Base-by-base conservation (phyloP, 2,113 vertebrate species). In the Corythornis vintsioides region DNA sequence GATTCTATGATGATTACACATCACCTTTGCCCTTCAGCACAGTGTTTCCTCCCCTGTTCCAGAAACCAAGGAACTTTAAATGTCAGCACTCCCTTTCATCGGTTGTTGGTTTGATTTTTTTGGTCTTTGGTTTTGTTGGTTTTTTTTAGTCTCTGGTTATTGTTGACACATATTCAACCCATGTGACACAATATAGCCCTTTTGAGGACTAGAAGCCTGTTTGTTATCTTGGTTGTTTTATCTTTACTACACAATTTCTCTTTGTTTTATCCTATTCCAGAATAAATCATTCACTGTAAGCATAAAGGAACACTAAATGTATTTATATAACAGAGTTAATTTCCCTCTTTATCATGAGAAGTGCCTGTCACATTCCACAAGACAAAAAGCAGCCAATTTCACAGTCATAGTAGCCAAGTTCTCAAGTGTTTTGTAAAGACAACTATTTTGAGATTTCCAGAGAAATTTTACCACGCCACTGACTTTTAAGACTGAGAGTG, bases 201-300 rank as follows among this genome's bases (percentile, higher is more conserved):
- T 70, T 60, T 15, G 15, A 83, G 48, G 61, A 10, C 25, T 21
- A 13, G 15, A 71, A 66, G 76, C 31, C 38, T 43, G 15, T 10
- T 86, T 22, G 43, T 81, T 83, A 86, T 61, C 64, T 86, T 26
- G 13, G 1, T 10, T 66, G 47, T 20, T 86, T 90, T 77, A 81
- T 88, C 75, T 85, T 60, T 57, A 29, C 56, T 18, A 3, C 3
- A 25, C 15, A 56, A 29, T 83, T 81, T 59, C 64, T 63, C 24
- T 64, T 29, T 4, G 25, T 55, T 88, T 95, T 15, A 90, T 93
- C 57, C 60, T 7, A 10, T 20, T 94, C 91, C 93, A 92, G 57
- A 60, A 63, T 35, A 67, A 94, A 67, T 64, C 28, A 25, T 64
- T 9, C 2, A 2, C 65, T 47, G 25, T 3, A 29, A 83, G 42